These are phyloP conservation scores for Sander lucioperca DNA, from an alignment of 2,113 vertebrate species.

Conservation along the genomic window DNA sequence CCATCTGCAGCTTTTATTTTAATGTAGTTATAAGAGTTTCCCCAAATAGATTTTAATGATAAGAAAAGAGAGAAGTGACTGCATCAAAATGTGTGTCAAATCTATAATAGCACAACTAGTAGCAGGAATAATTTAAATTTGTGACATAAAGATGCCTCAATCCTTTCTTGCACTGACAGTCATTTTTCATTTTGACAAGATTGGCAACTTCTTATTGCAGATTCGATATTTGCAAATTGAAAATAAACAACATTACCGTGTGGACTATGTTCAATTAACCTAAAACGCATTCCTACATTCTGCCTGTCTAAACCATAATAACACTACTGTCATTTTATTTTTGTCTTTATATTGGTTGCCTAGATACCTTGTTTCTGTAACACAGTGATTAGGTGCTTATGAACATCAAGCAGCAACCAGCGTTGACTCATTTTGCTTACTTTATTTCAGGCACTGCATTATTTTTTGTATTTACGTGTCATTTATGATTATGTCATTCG, in stretches of 20 bases:
- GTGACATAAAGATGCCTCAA: not conserved
- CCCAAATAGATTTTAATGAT: not conserved
- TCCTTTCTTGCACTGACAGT: not conserved
- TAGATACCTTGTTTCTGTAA: slow-evolving; percentile 62
- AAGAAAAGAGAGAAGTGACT: not conserved
- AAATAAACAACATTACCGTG: not conserved
- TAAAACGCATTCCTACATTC: slow-evolving; percentile 9
- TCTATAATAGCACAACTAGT: not conserved
- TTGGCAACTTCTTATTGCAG: not conserved
- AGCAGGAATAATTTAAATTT: not conserved
- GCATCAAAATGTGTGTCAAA: not conserved
- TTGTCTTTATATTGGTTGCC: slow-evolving; percentile 50
- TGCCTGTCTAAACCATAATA: slow-evolving; percentile 20
- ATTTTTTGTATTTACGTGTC: not conserved
- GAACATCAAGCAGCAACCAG: slow-evolving; percentile 47
- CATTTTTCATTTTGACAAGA: not conserved
- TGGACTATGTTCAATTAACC: slow-evolving; percentile 21
- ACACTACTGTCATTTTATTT: slow-evolving; percentile 1
- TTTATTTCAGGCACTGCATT: slow-evolving; percentile 14
- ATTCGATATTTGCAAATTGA: slow-evolving; percentile 2
- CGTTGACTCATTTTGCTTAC: not conserved
- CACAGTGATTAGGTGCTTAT: slow-evolving; percentile 61
- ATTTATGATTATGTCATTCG: not conserved
- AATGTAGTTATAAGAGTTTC: not conserved
- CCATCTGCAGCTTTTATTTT: not conserved